Base-by-base conservation (phyloP, 2,888 invertebrate species). In the Epinotia bilunana region DNA sequence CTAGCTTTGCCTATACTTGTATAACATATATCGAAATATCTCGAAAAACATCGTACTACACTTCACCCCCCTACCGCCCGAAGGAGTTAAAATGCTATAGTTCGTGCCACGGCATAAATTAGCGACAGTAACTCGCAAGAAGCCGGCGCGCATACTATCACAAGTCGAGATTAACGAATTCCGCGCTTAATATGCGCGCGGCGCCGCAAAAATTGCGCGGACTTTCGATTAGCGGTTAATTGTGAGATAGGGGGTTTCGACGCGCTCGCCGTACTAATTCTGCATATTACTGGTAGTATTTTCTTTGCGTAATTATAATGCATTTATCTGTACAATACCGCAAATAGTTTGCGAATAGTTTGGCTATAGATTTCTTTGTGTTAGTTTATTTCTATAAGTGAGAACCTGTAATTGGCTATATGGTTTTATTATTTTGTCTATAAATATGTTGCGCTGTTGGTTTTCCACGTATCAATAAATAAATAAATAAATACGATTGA, bases 11-110 rank as follows among this genome's bases (percentile, higher is more conserved):
- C 23, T 28, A 28, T 28, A 28, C 23, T 28, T 28, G 23, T 28
- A 7, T 33, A 7, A 33, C 9, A 39, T 39, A 9, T 39, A 39
- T 0, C 4, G 3, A 60, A 23, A 69, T 60, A n/a, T 20, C 7
- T 20, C 11, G n/a, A 69, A 69, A 46, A 12, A 5, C 3, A 0
- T 82, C 80, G 88, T 92, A 87, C 57, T 12, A 64, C 77, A 2
- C 63, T 84, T 78, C 76, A 3, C 67, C 70, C 1, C 4, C 2
- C 13, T 2, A 20, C 72, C 73, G 77, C 79, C 86, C 86, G 91
- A 93, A 93, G 93, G 93, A 94, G 93, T 93, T 93, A 93, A 93
- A 94, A 93, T 90, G 90, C 91, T 88, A 93, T 92, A 93, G 93
- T 92, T 91, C 94, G 94, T 94, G 94, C 87, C 86, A 79, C 83